Evolutionary conservation across 2,113 vertebrate species (phyloP).

Genomic region (Nymphicus hollandicus): DNA sequence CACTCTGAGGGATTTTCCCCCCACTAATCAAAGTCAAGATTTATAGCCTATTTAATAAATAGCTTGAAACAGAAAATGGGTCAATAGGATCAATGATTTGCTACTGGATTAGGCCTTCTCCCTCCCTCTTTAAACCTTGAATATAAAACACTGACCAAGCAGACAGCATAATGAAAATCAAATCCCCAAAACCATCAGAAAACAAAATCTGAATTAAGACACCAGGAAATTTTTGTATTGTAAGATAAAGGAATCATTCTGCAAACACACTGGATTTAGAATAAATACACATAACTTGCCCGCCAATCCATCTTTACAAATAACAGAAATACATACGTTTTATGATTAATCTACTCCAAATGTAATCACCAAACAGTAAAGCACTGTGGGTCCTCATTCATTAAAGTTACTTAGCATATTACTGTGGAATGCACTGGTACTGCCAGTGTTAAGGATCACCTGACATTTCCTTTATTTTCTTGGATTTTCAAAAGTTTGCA

Average conservation of each 20-base stretch:
- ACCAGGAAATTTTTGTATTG: conserved; percentile 8
- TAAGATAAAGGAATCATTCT: conserved; percentile 55
- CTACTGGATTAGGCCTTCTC: conserved; percentile 8
- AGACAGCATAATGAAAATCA: conserved; percentile 63
- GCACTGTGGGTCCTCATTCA: background rate
- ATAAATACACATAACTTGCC: background rate
- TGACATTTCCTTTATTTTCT: background rate
- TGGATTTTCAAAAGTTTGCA: background rate
- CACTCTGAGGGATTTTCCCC: background rate
- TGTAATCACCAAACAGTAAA: background rate
- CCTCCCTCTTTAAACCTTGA: background rate
- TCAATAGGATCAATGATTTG: conserved; percentile 58
- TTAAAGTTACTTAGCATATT: background rate
- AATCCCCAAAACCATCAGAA: conserved; percentile 45
- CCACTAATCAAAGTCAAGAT: conserved; percentile 55
- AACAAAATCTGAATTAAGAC: conserved; percentile 52
- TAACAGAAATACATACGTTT: background rate
- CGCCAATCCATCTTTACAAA: conserved; percentile 13
- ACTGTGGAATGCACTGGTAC: background rate
- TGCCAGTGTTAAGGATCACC: background rate
- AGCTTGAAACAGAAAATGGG: conserved; percentile 27
- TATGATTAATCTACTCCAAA: background rate
- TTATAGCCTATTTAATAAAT: conserved; percentile 62
- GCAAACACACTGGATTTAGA: conserved; percentile 22
- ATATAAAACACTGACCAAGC: conserved; percentile 39